Conservation (phyloP, 2,888 invertebrate genomes). For the Pterostichus madidus region DNA sequence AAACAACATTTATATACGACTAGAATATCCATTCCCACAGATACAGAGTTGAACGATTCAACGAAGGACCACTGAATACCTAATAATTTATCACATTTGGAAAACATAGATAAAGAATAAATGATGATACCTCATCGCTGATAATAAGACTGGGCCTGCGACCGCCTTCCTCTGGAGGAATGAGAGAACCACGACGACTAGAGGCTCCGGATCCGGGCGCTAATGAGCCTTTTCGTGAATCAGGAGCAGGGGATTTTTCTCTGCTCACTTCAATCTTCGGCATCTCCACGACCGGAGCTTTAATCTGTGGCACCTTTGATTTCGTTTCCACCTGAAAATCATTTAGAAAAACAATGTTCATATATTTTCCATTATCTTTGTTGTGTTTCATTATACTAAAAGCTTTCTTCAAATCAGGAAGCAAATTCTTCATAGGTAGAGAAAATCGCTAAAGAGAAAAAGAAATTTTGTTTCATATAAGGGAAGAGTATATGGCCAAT, state of each 20-base stretch:
- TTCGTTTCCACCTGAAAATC: constrained; percentile 62
- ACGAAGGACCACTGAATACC: constrained; percentile 24
- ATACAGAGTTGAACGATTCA: background rate
- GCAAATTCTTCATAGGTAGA: background rate
- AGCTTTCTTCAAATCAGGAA: background rate
- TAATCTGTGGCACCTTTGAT: constrained; percentile 77
- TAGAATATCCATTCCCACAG: constrained; percentile 20
- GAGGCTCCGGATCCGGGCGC: constrained; percentile 80
- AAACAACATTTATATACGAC: constrained; percentile 66
- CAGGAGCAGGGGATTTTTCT: constrained; percentile 85
- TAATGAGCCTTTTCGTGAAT: constrained; percentile 83
- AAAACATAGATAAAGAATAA: background rate
- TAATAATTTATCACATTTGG: background rate
- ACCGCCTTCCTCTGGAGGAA: constrained; percentile 92
- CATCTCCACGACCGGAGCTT: constrained; percentile 78
- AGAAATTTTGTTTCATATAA: constrained; percentile 24
- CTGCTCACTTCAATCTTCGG: constrained; percentile 93
- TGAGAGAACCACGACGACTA: constrained; percentile 90
- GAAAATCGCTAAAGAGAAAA: constrained; percentile 21
- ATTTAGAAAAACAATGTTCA: background rate
- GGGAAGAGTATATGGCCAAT: background rate
- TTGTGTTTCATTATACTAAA: background rate
- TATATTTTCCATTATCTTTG: no score
- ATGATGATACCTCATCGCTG: constrained; percentile 91
- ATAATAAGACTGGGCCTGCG: constrained; percentile 94